A percentile compares a stretch with the other conserved stretches of the same genome.
Conservation (phyloP, 2,888 invertebrate genomes). For the Cantharis nigra region DNA sequence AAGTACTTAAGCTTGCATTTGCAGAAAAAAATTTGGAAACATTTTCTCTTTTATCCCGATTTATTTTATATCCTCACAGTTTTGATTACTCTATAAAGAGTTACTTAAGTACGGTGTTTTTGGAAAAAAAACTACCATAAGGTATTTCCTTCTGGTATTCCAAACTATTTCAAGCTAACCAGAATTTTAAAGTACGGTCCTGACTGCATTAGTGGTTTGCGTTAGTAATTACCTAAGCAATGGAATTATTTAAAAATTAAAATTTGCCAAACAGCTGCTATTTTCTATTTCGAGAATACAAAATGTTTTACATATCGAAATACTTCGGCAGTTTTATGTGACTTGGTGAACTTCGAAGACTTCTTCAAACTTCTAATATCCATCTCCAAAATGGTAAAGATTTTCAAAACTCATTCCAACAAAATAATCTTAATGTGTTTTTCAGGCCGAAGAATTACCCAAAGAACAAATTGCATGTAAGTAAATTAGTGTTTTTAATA, state of each 20-base stretch:
- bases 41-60: no score
- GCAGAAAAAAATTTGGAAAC: no score
- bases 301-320: constrained; percentile 15
- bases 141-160: not conserved
- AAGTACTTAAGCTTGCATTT: not conserved
- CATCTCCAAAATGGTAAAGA: constrained; percentile 12
- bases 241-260: constrained; percentile 30
- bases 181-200: constrained; percentile 3
- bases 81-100: not conserved
- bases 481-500: constrained; percentile 49
- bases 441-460: constrained; percentile 68
- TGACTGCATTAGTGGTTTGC: not conserved
- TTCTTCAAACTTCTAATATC: not conserved
- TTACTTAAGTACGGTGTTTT: not conserved
- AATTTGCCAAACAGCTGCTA: constrained; percentile 25
- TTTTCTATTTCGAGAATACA: constrained; percentile 32
- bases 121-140: not conserved
- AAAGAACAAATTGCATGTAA: constrained; percentile 80
- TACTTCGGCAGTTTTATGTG: constrained; percentile 25
- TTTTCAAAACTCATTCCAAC: not conserved
- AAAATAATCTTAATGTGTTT: constrained; percentile 3
- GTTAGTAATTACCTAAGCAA: constrained; percentile 21
- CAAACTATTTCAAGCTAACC: not conserved
- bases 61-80: no score
- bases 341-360: constrained; percentile 17